Evolutionary conservation across 2,888 invertebrate genomes (phyloP), one percentile per base, ranked within the genome.

Genomic region (Polylopha cassiicola): DNA sequence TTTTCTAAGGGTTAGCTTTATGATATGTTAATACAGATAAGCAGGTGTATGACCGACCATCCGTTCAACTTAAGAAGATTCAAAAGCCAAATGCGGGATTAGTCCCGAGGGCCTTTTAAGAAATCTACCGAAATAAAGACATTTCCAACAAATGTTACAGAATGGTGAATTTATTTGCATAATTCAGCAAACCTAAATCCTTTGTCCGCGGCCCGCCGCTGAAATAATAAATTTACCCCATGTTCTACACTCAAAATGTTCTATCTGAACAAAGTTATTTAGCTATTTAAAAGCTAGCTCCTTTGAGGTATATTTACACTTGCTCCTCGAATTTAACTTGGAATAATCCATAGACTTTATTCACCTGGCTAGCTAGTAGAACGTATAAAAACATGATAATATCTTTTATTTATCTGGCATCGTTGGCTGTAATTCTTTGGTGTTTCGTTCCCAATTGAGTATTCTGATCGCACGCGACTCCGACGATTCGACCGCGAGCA

Each of bases 151-250:
- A 84, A 81, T 84, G 84, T 84, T 82, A 80, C 84, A 78, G 74
- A 80, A 79, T 80, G 79, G 79, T 77, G 81, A 82, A 82, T 82
- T 80, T 81, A 84, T 84, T 84, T 84, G 81, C 81, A 82, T 84
- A 84, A 80, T 78, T 84, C 80, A 73, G 70, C 73, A 75, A 80
- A 78, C 74, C 79, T 74, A 74, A 82, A 80, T 77, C 82, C 78
- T 80, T 81, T 82, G 81, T 79, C 81, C 79, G 79, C 71, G 61
- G 67, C 66, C 68, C 67, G 68, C 65, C 70, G 69, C 68, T 73
- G 57, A 79, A 80, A 80, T 80, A 82, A 82, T 82, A 81, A 82
- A 84, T 82, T 77, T 76, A 71, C 78, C 73, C 73, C 72, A 80
- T 76, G 73, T 65, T 78, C 73, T 70, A 75, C 75, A 75, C 68